Evolutionary conservation across 2,888 invertebrate species (phyloP), one percentile per base, ranked within the genome.

Genomic region (Dryobota labecula): DNA sequence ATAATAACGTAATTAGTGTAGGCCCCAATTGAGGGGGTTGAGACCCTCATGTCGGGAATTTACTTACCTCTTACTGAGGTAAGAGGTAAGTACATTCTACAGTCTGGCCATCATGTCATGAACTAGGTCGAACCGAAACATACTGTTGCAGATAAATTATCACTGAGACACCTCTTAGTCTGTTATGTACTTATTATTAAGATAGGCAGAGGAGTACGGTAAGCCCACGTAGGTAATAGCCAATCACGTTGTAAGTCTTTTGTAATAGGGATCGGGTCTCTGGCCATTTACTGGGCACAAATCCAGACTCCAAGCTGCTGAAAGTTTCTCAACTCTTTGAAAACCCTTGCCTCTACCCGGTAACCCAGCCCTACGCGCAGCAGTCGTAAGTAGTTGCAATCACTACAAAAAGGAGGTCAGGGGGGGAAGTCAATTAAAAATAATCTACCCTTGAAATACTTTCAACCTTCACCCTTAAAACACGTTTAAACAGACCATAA

Each of bases 41-140:
- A n/a, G n/a, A n/a, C n/a, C n/a, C n/a, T n/a, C n/a, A n/a, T n/a
- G n/a, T n/a, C n/a, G n/a, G n/a, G n/a, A n/a, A n/a, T n/a, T n/a
- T n/a, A n/a, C n/a, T n/a, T n/a, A n/a, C n/a, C n/a, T n/a, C n/a
- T n/a, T n/a, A n/a, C n/a, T n/a, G n/a, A n/a, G n/a, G 43, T 6
- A 45, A 51, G 51, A 51, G 57, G 47, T 45, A 38, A 64, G 27
- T 60, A 27, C 36, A 36, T 62, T 62, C 36, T 49, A 47, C 45
- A 30, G 51, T 36, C 36, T 49, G 41, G 7, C 27, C 51, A 47
- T 64, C 47, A 54, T 15, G 41, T 47, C 27, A 18, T 9, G 43
- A 54, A 61, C 24, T 73, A 49, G 60, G 65, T 54, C 64, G 27
- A 43, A 56, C 70, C 51, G 45, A 58, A 58, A 38, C 33, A 36